Percentiles rank a stretch among this genome's conserved stretches.
Evolutionary conservation across 2,888 invertebrate genomes (phyloP).

Genomic region (Euplexia lucipara): DNA sequence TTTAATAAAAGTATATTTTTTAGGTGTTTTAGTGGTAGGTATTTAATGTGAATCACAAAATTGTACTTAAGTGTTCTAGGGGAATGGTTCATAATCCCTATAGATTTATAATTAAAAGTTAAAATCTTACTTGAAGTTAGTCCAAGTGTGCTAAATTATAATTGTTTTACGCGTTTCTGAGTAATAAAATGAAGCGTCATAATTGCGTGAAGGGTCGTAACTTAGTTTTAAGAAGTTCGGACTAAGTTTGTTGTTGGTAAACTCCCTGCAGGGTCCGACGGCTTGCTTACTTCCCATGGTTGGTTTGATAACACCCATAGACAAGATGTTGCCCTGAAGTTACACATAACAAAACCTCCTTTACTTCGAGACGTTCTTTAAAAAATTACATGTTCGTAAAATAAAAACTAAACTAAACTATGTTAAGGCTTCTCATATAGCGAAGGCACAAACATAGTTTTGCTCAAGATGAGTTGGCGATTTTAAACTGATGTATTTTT

Average conservation of each 20-base stretch:
- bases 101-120: constrained; percentile 45
- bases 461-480: too few species aligned
- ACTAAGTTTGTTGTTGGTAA: constrained; percentile 53
- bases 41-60: neutral
- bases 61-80: neutral
- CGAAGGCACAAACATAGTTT: too few species aligned
- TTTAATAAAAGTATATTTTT: too few species aligned
- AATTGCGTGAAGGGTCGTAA: constrained; percentile 51
- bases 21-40: too few species aligned
- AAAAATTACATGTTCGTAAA: too few species aligned
- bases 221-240: constrained; percentile 55
- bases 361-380: too few species aligned
- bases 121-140: constrained; percentile 10
- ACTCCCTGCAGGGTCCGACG: constrained; percentile 35
- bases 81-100: constrained; percentile 6
- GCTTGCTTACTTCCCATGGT: constrained; percentile 32
- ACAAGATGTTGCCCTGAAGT: constrained; percentile 7
- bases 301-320: neutral
- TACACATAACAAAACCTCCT: neutral
- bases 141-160: constrained; percentile 56
- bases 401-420: too few species aligned
- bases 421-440: too few species aligned
- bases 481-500: too few species aligned
- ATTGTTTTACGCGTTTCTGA: constrained; percentile 50
- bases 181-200: constrained; percentile 54